Evolutionary conservation across 2,797 vertebrate species (phyloP).

Genomic region (Anableps anableps): DNA sequence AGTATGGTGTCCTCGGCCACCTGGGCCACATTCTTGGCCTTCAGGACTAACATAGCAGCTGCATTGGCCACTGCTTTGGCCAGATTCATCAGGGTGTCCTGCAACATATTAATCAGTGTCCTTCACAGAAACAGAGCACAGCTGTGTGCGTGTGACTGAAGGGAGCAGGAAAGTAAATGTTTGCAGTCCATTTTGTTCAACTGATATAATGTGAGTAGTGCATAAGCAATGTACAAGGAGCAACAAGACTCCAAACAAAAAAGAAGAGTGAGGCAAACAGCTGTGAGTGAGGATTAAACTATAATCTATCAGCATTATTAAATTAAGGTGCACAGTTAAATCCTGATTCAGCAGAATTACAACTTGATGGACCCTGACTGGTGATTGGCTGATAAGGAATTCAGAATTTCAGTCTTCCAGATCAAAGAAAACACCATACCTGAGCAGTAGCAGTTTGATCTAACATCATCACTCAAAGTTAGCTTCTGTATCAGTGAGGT

Average conservation of each 20-base stretch:
- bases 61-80: slow-evolving; percentile 99
- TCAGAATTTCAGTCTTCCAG: neutral
- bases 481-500: neutral
- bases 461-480: neutral
- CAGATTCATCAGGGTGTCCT: slow-evolving; percentile 99
- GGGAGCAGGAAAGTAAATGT: slow-evolving; percentile 36
- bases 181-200: slow-evolving; percentile 18
- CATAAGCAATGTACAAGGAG: slow-evolving; percentile 1
- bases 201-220: slow-evolving; percentile 8
- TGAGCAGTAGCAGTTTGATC: neutral
- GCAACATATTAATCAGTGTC: slow-evolving; percentile 70
- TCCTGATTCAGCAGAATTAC: neutral
- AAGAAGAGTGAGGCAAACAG: neutral
- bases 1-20: slow-evolving; percentile 93
- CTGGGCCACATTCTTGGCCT: slow-evolving; percentile 98
- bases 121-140: slow-evolving; percentile 63
- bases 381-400: neutral
- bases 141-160: slow-evolving; percentile 57
- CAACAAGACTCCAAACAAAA: neutral
- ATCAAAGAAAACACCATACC: neutral
- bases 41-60: slow-evolving; percentile 97
- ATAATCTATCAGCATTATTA: slow-evolving; percentile 7
- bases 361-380: neutral
- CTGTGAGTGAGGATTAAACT: slow-evolving; percentile 4
- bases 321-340: neutral